Evolutionary conservation across 2,888 invertebrate genomes (phyloP), one percentile per base, ranked within the genome.

Genomic region (Tetropium fuscum): DNA sequence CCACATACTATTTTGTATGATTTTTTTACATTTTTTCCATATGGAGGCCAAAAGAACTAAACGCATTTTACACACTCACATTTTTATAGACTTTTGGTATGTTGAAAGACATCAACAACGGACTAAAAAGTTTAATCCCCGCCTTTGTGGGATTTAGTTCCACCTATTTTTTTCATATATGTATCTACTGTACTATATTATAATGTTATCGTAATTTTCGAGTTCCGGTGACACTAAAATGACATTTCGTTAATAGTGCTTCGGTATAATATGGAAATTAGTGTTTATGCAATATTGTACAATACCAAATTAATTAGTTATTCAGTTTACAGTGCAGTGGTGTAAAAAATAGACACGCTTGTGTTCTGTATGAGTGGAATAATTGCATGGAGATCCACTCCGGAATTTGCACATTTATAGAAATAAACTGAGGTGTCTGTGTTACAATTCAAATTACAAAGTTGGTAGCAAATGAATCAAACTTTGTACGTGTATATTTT

Each of bases 401-500:
- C 55, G 54, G 61, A 63, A 63, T 63, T 61, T 61, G 54, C 62
- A 67, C 69, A 67, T 72, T 69, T 66, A 65, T 68, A 69, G 73
- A 69, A 70, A 71, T 70, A 69, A 68, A 70, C 69, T 68, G 68
- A 69, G 70, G 73, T 74, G 71, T 71, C 70, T 71, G 66, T 68
- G 69, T 72, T 71, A 74, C 72, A 73, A 70, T 73, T 71, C 73
- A 73, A 74, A 75, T 75, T 73, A 73, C 71, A 66, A 73, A 74
- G 71, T 73, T 73, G 64, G 61, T 62, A 71, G 69, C 68, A 71
- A 76, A 75, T 73, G 74, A 75, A 75, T 74, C 74, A 74, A 75
- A 76, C 74, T 76, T 75, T 75, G 72, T 69, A 71, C 71, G 71
- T 70, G 70, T 74, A 73, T 74, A 76, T 74, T 76, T 76, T 74